phyloP scores from a whole-genome alignment of 30 jellyfish, hydroid and myxozoan genomes.

The Cassiopea xamachana region DNA sequence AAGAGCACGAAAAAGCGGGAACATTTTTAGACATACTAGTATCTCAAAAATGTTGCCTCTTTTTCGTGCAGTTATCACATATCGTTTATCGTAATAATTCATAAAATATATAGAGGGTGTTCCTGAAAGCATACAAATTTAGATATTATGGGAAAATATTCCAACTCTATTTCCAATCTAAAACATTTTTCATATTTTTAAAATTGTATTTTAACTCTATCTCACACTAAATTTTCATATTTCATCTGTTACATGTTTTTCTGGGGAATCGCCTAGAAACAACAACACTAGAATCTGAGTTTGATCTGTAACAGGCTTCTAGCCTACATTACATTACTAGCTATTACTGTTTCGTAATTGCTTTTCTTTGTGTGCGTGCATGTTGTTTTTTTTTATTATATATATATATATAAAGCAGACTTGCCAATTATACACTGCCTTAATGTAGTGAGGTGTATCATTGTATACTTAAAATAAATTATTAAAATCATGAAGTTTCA shows the following conservation, averaged over 20 bases:
- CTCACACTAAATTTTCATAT: neutral
- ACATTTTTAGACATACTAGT: no score
- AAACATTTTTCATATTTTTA: neutral
- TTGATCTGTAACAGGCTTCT: constrained; percentile 58
- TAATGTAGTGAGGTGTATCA: no score
- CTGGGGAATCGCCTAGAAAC: constrained; percentile 37
- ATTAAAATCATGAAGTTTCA: no score
- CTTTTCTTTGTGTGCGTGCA: no score
- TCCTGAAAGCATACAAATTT: constrained; percentile 8
- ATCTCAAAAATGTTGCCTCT: no score
- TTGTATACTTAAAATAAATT: no score
- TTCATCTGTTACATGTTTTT: constrained; percentile 13
- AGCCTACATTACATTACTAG: constrained; percentile 39
- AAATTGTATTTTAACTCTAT: neutral
- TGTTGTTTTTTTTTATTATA: no score
- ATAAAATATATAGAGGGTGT: constrained; percentile 13
- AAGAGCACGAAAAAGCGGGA: no score
- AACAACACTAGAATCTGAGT: constrained; percentile 21
- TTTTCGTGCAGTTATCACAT: no score
- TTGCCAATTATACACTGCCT: no score
- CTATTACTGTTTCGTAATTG: no score
- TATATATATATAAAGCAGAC: no score
- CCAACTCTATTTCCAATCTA: neutral
- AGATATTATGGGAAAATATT: neutral
- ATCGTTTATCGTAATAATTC: neutral